Base-by-base conservation (phyloP, 2,797 vertebrate genomes). In the Lerista edwardsae region DNA sequence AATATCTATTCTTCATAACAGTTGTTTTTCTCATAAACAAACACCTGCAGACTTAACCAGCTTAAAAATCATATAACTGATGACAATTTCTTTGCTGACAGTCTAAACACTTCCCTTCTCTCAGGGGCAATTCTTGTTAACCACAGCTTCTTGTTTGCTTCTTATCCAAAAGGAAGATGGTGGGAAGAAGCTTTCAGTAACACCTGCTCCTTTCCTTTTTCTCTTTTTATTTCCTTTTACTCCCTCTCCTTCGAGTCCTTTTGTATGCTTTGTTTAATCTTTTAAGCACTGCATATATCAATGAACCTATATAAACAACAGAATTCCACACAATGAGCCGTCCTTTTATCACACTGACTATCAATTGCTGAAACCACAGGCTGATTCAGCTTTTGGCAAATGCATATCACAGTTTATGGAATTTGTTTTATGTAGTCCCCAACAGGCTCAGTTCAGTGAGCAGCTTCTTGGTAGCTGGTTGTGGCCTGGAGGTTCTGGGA, bases 341-440 rank as follows among this genome's bases (percentile, higher is more conserved):
- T n/a, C 41, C 51, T 31, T n/a, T 29, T 77, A 84, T 71, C 82
- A 69, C 65, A 78, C 39, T 61, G n/a, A 55, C 15, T 78, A 73
- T 79, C 59, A 10, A 19, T 57, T 51, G 23, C 36, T 84, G 23
- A 72, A 84, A 7, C 69, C 59, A 79, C 59, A 79, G 25, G 31
- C 7, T 79, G 76, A 79, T 6, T 79, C 69, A 57, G 44, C 77
- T 74, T 59, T 79, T 84, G 59, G 69, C 77, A 84, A 84, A 51
- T 6, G 41, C 77, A 64, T 51, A 79, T 36, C 57, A 73, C 27
- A 3, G 29, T 65, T n/a, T 73, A 31, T 36, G 61, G n/a, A 47
- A 31, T 73, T 69, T 61, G 23, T 69, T 79, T n/a, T 64, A 6
- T n/a, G 31, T 25, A 25, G 27, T 73, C 57, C n/a, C 23, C 29